Percentiles rank a stretch among this genome's conserved stretches.
Conservation (phyloP, 2,113 vertebrate genomes). For the Rattus rattus region DNA sequence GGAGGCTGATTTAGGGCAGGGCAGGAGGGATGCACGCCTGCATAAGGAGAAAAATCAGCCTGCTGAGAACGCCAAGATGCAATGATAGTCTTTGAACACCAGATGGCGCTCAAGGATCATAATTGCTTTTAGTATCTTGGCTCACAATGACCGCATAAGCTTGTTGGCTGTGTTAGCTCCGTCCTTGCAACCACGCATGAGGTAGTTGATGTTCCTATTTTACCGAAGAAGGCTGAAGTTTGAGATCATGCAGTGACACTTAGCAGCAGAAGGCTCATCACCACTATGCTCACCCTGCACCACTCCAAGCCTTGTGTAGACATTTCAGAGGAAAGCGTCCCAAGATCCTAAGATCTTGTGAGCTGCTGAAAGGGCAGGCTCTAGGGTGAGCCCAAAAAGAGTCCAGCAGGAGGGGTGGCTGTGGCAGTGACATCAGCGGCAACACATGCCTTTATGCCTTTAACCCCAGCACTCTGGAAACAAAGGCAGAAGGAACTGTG, state of each 20-base stretch:
- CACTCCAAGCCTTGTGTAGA: not conserved
- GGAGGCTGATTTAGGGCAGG: fast-evolving
- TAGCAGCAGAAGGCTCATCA: not conserved
- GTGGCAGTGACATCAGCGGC: not conserved
- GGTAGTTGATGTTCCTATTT: not conserved
- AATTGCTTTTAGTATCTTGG: not conserved
- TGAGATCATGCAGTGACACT: not conserved
- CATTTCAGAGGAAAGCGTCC: not conserved
- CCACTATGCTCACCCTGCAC: no score
- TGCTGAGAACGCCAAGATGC: not conserved
- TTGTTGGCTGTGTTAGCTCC: not conserved
- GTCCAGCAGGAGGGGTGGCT: not conserved
- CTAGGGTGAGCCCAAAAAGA: not conserved
- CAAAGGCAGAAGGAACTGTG: not conserved
- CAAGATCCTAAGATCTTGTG: not conserved
- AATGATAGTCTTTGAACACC: not conserved
- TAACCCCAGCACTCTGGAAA: not conserved
- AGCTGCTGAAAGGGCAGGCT: no score
- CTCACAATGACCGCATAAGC: fast-evolving
- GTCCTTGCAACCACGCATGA: not conserved
- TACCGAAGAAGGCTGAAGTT: not conserved
- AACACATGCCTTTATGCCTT: not conserved
- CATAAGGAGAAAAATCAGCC: fast-evolving
- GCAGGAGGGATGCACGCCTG: fast-evolving
- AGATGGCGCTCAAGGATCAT: not conserved